Evolutionary conservation across 2,888 invertebrate species (phyloP), one percentile per base, ranked within the genome.

Genomic region (Exephanes ischioxanthus): DNA sequence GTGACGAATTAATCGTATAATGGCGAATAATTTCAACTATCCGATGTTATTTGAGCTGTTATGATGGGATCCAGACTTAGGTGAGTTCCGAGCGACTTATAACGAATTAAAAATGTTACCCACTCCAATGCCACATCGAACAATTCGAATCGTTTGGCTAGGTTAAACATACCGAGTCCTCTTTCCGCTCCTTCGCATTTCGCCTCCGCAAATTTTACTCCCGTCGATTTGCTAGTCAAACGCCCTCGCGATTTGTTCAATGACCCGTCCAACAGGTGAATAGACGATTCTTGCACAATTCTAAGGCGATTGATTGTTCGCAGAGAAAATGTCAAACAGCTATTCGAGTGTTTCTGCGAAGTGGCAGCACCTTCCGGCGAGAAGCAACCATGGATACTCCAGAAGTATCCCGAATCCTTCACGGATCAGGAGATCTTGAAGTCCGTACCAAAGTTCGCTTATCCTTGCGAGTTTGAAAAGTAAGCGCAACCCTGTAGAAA

Each of bases 401-500:
- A 97, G 93, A 97, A 97, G 94, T 98, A 97, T 94, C 98, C 99
- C 66, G 97, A 97, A 88, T 95, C 95, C 84, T 98, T 97, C 94
- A 96, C 96, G 92, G 97, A 98, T 94, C 96, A 97, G 94, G 98
- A 97, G 94, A 97, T 98, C 89, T 95, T 99, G 82, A 97, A 96
- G 94, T 96, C 97, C 91, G 97, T 98, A 91, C 98, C 98, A 66
- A 97, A 98, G 94, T 99, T 99, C 95, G 97, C 98, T 90, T 99
- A 97, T 95, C 98, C 97, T 19, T 97, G 97, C 93, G 96, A 96
- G 92, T 95, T 97, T 93, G 96, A 96, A 94, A 96, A 96, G 97
- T 97, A 94, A 95, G 95, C 96, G 86, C 37, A 16, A 11, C 3
- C 7, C 3, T 16, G 16, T 3, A 16, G 4, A 48, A 16, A 41